phyloP scores from a whole-genome alignment of 23 tunicate genomes.

The Clavelina lepadiformis region DNA sequence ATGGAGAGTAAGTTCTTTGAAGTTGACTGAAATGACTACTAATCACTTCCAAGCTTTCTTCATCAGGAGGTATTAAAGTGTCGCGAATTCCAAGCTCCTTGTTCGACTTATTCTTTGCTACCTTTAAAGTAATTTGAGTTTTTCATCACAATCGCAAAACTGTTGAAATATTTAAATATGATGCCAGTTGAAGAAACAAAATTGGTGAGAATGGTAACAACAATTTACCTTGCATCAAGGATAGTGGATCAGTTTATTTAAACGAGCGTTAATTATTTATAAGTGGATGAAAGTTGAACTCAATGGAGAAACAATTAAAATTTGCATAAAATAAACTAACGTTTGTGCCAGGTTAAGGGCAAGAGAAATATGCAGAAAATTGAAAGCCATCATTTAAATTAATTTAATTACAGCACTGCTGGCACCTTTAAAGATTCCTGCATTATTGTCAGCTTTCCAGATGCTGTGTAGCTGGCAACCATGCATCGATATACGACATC shows the following conservation, averaged over 20 bases:
- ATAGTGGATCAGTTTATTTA: no score
- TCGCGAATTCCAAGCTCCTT: constrained; percentile 75
- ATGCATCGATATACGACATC: constrained; percentile 59
- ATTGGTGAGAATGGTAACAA: no score
- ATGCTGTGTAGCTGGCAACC: constrained; percentile 48
- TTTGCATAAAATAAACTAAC: no score
- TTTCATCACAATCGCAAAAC: neutral
- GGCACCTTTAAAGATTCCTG: constrained; percentile 66
- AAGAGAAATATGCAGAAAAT: no score
- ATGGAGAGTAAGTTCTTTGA: constrained; percentile 86
- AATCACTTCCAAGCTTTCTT: constrained; percentile 47
- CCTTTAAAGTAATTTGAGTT: constrained; percentile 15
- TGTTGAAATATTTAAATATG: neutral
- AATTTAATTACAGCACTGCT: neutral
- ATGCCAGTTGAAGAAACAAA: neutral
- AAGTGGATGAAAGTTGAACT: no score
- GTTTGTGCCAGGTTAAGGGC: no score
- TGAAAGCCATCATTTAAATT: neutral
- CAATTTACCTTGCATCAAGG: no score
- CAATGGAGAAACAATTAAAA: no score
- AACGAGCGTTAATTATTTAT: no score
- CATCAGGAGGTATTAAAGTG: constrained; percentile 69
- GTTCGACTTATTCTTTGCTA: constrained; percentile 44
- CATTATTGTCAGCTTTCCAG: constrained; percentile 59
- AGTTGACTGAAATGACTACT: constrained; percentile 48